Evolutionary conservation across 2,888 invertebrate genomes (phyloP), one percentile per base, ranked within the genome.

Genomic region (Clivina fossor): DNA sequence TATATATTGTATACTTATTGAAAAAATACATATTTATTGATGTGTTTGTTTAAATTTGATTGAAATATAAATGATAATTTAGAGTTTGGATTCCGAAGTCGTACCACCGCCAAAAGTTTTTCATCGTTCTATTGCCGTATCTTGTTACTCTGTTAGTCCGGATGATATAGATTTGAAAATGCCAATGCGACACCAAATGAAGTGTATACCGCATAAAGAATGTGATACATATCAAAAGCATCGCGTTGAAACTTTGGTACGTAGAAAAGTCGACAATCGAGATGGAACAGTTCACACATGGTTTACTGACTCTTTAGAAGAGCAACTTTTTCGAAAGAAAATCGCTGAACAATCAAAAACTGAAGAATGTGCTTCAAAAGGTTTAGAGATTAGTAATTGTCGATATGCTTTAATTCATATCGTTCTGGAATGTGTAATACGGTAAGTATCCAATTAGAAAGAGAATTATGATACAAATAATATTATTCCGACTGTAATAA

Each of bases 121-220:
- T 11, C 53, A 53, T 35, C 43, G 44, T 1, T 24, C 16, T 11
- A 7, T 53, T 5, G 13, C 35, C 2, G 2, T 53, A 4, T 38
- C 53, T 0, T 35, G 35, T 5, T 18, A 53, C 16, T 44, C 44
- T 1, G 18, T 53, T n/a, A 22, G 28, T n/a, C 24, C 16, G 1
- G n/a, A 15, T 7, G 53, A 53, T 19, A 9, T 43, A 1, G 53
- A 53, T 19, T 30, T 28, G 9, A 53, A 53, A 35, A 53, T 53
- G 35, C 13, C 35, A 1, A 33, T 53, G 3, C 24, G 26, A 4
- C 30, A 43, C 9, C 53, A 53, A 26, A 7, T 53, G 11, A 43
- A 35, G 8, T 35, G 44, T 18, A 24, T 24, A 16, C 53, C 53
- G 2, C 33, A 26, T 8, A n/a, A 9, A 40, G 1, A 40, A 5